A percentile compares a stretch with the other conserved stretches of the same genome.
These are phyloP conservation scores for Caenorhabditis elegans DNA, from an alignment of 1,140 invertebrate species.

Conservation along the genomic window WBcel235 BX284606.5:13419001-13419500, in stretches of 20 bases:
- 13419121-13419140: background rate
- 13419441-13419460: conserved; percentile 71
- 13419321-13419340: conserved; percentile 85
- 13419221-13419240: conserved; percentile 87
- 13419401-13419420: conserved; percentile 95
- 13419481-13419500: background rate
- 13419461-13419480: conserved; percentile 73
- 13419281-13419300: conserved; percentile 89
- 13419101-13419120: too few species aligned
- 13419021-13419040: background rate
- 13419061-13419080: background rate
- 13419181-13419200: conserved; percentile 78
- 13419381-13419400: conserved; percentile 87
- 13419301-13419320: conserved; percentile 78
- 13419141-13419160: conserved; percentile 71
- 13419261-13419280: conserved; percentile 88
- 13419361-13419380: conserved; percentile 78
- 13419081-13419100: background rate
- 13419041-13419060: background rate
- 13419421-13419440: conserved; percentile 94
- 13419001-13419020: too few species aligned
- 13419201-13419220: conserved; percentile 79
- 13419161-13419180: conserved; percentile 74
- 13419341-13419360: conserved; percentile 89
- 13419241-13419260: conserved; percentile 85